phyloP scores from a whole-genome alignment of 2,888 invertebrate species.

The Acanthosepion esculentum region DNA sequence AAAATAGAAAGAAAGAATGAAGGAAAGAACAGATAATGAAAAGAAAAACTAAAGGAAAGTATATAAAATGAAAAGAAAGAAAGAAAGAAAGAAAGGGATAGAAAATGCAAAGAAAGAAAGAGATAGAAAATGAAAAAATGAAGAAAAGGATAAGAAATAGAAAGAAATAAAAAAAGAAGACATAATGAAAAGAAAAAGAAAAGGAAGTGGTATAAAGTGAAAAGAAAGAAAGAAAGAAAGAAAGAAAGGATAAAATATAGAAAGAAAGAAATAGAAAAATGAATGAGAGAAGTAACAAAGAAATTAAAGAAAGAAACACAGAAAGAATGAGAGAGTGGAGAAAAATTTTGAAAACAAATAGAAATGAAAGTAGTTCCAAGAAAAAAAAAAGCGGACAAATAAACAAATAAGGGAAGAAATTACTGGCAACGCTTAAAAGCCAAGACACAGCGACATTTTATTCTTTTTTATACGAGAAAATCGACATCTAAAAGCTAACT shows the following conservation, averaged over 20 bases:
- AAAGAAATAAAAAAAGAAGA: background rate
- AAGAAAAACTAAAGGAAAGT: background rate
- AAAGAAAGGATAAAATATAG: background rate
- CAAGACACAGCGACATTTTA: no score
- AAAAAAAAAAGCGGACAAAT: no score
- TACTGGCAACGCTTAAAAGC: no score
- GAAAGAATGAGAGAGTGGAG: no score
- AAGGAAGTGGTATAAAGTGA: no score
- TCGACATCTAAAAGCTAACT: no score
- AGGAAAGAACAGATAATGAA: background rate
- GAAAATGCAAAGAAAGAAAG: no score
- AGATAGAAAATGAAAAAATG: background rate
- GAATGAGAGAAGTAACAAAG: no score
- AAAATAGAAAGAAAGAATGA: background rate
- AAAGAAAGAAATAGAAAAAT: background rate
- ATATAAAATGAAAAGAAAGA: background rate
- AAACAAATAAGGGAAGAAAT: no score
- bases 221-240: background rate
- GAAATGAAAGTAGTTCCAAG: background rate
- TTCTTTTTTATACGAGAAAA: no score
- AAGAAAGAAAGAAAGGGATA: background rate
- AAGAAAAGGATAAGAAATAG: no score
- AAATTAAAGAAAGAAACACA: no score
- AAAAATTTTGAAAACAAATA: background rate
- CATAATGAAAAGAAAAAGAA: background rate